phyloP scores from a whole-genome alignment of 2,113 vertebrate genomes.

The Neofelis nebulosa region DNA sequence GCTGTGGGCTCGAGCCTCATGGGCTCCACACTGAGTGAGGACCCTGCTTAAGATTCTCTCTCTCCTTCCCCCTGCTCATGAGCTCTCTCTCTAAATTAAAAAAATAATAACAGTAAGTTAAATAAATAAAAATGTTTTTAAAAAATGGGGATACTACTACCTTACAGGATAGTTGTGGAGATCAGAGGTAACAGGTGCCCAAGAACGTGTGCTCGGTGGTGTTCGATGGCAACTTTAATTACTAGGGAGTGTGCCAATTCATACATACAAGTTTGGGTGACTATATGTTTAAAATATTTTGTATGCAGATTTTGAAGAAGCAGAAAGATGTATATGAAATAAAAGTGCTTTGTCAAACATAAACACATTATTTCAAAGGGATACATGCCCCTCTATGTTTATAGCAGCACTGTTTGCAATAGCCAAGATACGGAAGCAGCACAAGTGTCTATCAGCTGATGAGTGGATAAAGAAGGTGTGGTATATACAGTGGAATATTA shows the following conservation, averaged over 20 bases:
- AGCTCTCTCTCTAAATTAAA: no score
- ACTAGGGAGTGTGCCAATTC: neutral
- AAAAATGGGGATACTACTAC: neutral
- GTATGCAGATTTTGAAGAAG: conserved; percentile 1
- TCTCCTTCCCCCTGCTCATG: no score
- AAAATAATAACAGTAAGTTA: no score
- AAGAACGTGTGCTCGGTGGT: neutral
- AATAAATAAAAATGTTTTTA: no score
- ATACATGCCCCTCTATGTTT: neutral
- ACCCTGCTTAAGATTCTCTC: no score
- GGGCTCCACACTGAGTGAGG: no score
- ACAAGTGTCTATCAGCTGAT: neutral
- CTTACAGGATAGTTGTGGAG: neutral
- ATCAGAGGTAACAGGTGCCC: neutral
- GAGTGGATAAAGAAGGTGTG: neutral
- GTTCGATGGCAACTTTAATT: neutral
- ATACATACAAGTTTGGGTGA: neutral
- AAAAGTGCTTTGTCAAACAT: conserved; percentile 11
- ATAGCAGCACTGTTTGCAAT: neutral
- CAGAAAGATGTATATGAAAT: neutral
- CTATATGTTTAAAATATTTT: conserved; percentile 20
- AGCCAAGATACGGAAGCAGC: neutral
- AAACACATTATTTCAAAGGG: neutral
- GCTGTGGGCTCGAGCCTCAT: no score
- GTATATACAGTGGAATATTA: neutral